Evolutionary conservation across 2,113 vertebrate species (phyloP).

Genomic region (Cygnus atratus): DNA sequence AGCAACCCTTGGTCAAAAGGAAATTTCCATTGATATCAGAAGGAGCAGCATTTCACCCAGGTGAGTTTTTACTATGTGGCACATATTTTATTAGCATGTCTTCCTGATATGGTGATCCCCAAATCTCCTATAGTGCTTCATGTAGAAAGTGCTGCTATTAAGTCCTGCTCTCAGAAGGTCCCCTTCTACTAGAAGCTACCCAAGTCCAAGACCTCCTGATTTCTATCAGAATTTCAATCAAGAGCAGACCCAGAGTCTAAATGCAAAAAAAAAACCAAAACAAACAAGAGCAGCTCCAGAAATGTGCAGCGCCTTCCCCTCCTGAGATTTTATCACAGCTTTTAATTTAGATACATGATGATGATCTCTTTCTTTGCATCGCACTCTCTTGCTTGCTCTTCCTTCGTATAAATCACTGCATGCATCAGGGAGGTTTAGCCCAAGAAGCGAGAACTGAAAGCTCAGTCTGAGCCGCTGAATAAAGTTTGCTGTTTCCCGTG

Average conservation of each 20-base stretch:
- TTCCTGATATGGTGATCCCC: constrained; percentile 42
- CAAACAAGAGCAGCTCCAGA: not conserved
- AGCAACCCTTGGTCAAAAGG: constrained; percentile 72
- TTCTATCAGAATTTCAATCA: not conserved
- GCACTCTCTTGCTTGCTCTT: constrained; percentile 12
- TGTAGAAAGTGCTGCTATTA: constrained; percentile 7
- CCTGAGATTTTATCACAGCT: constrained; percentile 6
- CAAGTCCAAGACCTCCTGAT: not conserved
- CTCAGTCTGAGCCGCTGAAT: constrained; percentile 14
- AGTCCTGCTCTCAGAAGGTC: constrained; percentile 4
- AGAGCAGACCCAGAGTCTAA: not conserved
- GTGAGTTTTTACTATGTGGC: constrained; percentile 65
- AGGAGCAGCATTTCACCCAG: constrained; percentile 72
- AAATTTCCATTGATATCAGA: constrained; percentile 74
- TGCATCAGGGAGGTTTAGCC: not conserved
- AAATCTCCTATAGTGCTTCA: not conserved
- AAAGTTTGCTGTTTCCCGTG: constrained; percentile 28
- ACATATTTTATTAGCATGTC: constrained; percentile 64
- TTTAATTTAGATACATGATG: constrained; percentile 30
- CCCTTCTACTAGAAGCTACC: not conserved
- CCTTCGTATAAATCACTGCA: not conserved
- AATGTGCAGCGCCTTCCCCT: not conserved
- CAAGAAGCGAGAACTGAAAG: not conserved
- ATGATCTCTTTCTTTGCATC: not conserved
- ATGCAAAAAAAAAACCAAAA: not conserved